Evolutionary conservation across 1,140 invertebrate genomes (phyloP), one percentile per base, ranked within the genome.

Genomic region (Drosophila ironensis): DNA sequence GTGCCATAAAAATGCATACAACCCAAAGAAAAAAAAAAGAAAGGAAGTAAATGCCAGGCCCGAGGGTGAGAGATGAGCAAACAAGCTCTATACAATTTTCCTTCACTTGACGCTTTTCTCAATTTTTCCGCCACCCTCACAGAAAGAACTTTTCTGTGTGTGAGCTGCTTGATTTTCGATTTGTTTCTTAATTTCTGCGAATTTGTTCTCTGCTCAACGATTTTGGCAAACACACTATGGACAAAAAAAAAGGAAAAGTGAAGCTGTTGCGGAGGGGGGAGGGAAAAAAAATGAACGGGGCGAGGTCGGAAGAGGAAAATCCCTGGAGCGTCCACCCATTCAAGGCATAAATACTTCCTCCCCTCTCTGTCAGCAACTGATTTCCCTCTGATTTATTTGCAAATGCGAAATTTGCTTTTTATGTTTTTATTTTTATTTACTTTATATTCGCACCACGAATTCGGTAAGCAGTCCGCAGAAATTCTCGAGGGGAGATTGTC

Each of bases 341-440:
- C 71, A 67, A 82, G 59, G 75, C 80, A 86, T 86, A 86, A 86
- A 86, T 86, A 87, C 80, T 87, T 86, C 81, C 80, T 84, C 74
- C 70, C 80, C 60, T 44, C n/a, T 44, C 57, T 86, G 80, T 86
- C 80, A 87, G 75, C 80, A 80, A 80, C 81, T 86, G 80, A 86
- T 86, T 86, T 86, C 56, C 80, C 61, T 86, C 81, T 86, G 80
- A 86, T 86, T 86, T 86, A 86, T 86, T 86, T 86, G 81, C 81
- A 87, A 87, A 86, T 86, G 80, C 81, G 80, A 86, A 68, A 87
- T 87, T 86, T 87, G 75, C 75, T 86, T 86, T 86, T 86, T 80
- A 84, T 84, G 80, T 86, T 86, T 84, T 61, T 84, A 77, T 84
- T 84, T 84, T 71, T 86, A 69, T 86, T 86, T 87, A 80, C 80